phyloP scores from a whole-genome alignment of 2,797 vertebrate species.

The Meda fulgida region DNA sequence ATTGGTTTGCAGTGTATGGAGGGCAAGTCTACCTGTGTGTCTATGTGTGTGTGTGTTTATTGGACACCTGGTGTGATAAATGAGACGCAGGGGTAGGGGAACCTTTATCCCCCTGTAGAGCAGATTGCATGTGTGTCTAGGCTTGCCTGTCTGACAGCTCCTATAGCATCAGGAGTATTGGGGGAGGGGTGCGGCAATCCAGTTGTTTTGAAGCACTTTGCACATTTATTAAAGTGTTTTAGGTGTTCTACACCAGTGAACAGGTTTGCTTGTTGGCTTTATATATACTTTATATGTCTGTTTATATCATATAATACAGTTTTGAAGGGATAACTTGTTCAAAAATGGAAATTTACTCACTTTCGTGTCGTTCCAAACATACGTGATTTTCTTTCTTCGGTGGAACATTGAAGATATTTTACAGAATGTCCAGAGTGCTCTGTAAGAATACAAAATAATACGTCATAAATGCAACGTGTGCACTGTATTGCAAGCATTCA shows the following conservation, averaged over 20 bases:
- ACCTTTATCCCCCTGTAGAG: slow-evolving; percentile 5
- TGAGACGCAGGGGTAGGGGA: slow-evolving; percentile 31
- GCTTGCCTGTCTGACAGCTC: slow-evolving; percentile 41
- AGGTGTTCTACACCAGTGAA: slow-evolving; percentile 37
- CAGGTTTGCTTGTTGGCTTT: slow-evolving; percentile 34
- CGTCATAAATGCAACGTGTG: neutral
- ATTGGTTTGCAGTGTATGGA: neutral
- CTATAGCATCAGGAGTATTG: slow-evolving; percentile 26
- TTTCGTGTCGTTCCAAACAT: neutral
- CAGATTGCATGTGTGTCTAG: slow-evolving; percentile 22
- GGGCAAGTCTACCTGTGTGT: neutral
- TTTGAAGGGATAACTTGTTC: neutral
- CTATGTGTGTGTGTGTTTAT: slow-evolving; percentile 10
- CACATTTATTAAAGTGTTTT: neutral
- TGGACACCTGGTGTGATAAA: slow-evolving; percentile 45
- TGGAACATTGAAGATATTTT: neutral
- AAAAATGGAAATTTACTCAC: neutral
- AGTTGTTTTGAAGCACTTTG: slow-evolving; percentile 36
- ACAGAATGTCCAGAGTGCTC: neutral
- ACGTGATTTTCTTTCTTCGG: neutral
- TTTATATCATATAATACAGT: neutral
- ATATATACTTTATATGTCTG: neutral
- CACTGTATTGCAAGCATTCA: neutral
- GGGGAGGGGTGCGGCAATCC: neutral
- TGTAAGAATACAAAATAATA: neutral